phyloP scores from a whole-genome alignment of 2,888 invertebrate species.

The Xylophagus ater region DNA sequence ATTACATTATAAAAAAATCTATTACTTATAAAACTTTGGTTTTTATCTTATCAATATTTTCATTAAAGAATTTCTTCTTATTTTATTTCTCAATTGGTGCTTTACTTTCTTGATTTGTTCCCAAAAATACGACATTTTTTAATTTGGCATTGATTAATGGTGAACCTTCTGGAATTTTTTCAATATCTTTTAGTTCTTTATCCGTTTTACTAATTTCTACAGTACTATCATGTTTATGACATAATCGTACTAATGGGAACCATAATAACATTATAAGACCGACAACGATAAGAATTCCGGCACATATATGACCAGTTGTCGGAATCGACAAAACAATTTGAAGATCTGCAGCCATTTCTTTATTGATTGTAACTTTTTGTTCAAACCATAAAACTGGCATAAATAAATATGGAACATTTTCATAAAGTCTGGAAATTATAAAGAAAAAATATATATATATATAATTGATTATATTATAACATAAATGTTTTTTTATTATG shows the following conservation, averaged over 20 bases:
- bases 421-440: slow-evolving; percentile 47
- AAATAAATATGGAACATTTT: slow-evolving; percentile 53
- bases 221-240: slow-evolving; percentile 1
- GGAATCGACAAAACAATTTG: slow-evolving; percentile 43
- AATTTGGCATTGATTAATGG: slow-evolving; percentile 20
- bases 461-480: no score
- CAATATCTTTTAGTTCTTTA: slow-evolving; percentile 6
- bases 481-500: neutral
- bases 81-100: no score
- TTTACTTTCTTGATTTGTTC: no score
- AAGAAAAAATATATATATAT: slow-evolving; percentile 6
- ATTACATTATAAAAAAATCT: no score
- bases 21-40: no score
- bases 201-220: slow-evolving; percentile 5
- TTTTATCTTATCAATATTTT: no score
- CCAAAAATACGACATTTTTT: neutral
- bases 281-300: slow-evolving; percentile 39
- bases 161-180: slow-evolving; percentile 27
- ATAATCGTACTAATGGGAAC: slow-evolving; percentile 22
- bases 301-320: slow-evolving; percentile 41
- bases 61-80: no score
- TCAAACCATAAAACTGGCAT: slow-evolving; percentile 74
- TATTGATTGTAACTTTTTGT: slow-evolving; percentile 51
- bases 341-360: slow-evolving; percentile 46
- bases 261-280: slow-evolving; percentile 39